phyloP scores from a whole-genome alignment of 2,113 vertebrate genomes.

The Dissostichus mawsoni region DNA sequence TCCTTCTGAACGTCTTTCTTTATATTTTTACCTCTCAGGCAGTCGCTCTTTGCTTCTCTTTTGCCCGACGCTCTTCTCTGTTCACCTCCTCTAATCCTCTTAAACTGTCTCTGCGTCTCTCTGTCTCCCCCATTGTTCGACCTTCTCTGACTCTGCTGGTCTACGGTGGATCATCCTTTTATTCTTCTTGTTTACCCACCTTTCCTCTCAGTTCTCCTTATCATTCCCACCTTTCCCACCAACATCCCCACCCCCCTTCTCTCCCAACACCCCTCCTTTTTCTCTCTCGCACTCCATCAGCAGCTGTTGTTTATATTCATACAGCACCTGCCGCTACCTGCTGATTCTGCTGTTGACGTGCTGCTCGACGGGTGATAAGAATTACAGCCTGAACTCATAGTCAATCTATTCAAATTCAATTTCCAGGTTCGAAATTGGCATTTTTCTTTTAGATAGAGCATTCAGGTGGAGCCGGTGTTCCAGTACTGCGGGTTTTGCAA shows the following conservation, averaged over 20 bases:
- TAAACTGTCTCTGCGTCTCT: slow-evolving; percentile 26
- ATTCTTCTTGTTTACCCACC: slow-evolving; percentile 50
- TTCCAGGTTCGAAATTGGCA: slow-evolving; percentile 63
- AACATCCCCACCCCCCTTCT: neutral
- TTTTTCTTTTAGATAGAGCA: slow-evolving; percentile 28
- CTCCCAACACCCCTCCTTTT: neutral
- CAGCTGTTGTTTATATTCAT: slow-evolving; percentile 78
- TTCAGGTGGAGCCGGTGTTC: slow-evolving; percentile 18
- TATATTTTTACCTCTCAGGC: slow-evolving; percentile 25
- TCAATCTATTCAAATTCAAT: slow-evolving; percentile 65
- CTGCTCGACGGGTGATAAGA: slow-evolving; percentile 56
- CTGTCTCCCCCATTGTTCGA: slow-evolving; percentile 26
- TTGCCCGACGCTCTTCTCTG: slow-evolving; percentile 1
- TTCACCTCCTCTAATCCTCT: slow-evolving; percentile 63
- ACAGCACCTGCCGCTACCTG: slow-evolving; percentile 70
- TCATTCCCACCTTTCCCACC: slow-evolving; percentile 20
- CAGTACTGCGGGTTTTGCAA: slow-evolving; percentile 28
- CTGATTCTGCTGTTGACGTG: slow-evolving; percentile 66
- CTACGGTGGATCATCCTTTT: slow-evolving; percentile 41
- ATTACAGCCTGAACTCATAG: slow-evolving; percentile 51
- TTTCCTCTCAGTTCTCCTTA: slow-evolving; percentile 16
- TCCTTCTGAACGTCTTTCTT: neutral
- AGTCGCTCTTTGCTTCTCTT: neutral
- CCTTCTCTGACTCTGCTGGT: slow-evolving; percentile 48
- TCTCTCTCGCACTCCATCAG: slow-evolving; percentile 55